Percentiles rank a stretch among this genome's conserved stretches.
Conservation (phyloP, 2,888 invertebrate genomes). For the Mesorhabditis spiculigera region DNA sequence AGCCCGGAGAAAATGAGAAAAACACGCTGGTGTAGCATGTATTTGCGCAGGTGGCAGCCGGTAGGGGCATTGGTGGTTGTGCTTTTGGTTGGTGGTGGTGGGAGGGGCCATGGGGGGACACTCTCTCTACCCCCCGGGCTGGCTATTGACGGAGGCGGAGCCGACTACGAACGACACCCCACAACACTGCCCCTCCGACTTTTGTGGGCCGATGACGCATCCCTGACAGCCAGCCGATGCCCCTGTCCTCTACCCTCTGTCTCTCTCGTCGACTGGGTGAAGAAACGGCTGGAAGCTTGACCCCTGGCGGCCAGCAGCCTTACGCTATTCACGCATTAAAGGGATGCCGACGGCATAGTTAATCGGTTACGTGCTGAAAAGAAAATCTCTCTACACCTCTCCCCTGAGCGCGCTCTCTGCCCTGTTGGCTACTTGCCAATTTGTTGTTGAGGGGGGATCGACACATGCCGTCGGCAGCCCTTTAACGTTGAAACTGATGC, state of each 20-base stretch:
- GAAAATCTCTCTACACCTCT: too few species aligned
- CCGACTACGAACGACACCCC: background rate
- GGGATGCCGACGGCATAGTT: too few species aligned
- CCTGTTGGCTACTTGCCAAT: too few species aligned
- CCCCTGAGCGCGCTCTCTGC: too few species aligned
- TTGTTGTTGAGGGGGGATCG: too few species aligned
- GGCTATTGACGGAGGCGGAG: conserved; percentile 2
- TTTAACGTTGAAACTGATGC: too few species aligned
- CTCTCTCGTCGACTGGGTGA: background rate
- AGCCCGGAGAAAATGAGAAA: background rate
- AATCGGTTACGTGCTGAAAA: too few species aligned
- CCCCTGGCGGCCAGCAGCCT: too few species aligned
- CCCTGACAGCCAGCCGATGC: too few species aligned
- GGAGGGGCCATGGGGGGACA: background rate
- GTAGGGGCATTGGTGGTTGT: background rate
- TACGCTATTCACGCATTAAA: too few species aligned
- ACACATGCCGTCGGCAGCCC: too few species aligned
- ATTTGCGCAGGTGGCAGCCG: conserved; percentile 2
- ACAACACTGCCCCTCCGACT: background rate
- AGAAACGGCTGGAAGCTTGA: background rate
- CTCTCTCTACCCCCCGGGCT: background rate
- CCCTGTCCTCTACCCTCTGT: too few species aligned
- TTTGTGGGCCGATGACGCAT: conserved; percentile 3
- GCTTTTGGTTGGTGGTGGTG: background rate
- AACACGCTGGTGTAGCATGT: background rate